These are phyloP conservation scores for Clavelina lepadiformis DNA, from an alignment of 23 tunicate genomes.

Conservation along the genomic window DNA sequence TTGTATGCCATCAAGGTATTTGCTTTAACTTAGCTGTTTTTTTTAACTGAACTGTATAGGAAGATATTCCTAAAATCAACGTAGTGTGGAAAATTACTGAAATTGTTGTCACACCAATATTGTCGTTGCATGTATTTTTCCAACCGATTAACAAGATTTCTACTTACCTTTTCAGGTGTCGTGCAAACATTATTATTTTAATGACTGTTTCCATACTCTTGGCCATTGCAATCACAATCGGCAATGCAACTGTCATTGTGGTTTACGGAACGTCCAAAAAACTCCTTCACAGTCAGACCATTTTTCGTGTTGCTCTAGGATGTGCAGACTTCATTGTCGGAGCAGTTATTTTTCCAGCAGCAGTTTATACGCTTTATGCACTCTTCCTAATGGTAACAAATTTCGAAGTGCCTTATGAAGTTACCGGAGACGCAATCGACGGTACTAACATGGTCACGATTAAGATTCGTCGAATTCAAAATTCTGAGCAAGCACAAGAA, in stretches of 20 bases:
- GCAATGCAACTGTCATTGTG: conserved; percentile 13
- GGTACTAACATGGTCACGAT: neutral
- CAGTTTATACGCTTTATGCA: neutral
- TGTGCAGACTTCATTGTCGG: conserved; percentile 17
- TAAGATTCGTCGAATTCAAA: neutral
- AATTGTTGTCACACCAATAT: neutral
- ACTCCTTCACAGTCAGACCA: conserved; percentile 17
- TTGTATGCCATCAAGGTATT: conserved; percentile 22
- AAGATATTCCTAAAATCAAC: too few species aligned
- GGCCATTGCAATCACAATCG: conserved; percentile 1
- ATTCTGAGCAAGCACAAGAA: neutral
- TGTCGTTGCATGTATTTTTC: neutral
- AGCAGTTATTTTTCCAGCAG: conserved; percentile 11
- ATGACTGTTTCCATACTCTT: conserved; percentile 1
- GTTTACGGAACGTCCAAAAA: conserved; percentile 12
- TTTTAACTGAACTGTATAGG: too few species aligned
- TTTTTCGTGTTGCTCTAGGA: conserved; percentile 22
- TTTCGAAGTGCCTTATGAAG: conserved; percentile 1
- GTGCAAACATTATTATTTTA: conserved; percentile 33
- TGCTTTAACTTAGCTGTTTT: too few species aligned
- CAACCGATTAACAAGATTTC: neutral
- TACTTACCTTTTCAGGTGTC: conserved; percentile 35
- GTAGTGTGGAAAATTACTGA: too few species aligned
- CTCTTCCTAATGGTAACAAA: neutral
- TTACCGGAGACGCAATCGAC: neutral